Evolutionary conservation across 2,797 vertebrate genomes (phyloP).

Genomic region (Astyanax mexicanus): DNA sequence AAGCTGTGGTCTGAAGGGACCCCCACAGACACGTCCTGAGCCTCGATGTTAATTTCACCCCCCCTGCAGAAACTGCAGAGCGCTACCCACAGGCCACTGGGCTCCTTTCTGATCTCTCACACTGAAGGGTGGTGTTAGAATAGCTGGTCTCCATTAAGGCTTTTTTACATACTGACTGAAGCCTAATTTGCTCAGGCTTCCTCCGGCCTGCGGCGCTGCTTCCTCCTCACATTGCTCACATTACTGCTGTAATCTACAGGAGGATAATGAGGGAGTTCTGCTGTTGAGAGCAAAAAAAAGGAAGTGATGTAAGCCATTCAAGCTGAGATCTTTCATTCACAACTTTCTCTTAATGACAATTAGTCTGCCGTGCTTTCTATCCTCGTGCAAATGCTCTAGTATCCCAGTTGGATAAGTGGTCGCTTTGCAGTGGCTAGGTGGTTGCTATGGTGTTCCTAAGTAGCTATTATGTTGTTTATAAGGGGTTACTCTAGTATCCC

Average conservation of each 20-base stretch:
- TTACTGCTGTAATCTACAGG: constrained; percentile 44
- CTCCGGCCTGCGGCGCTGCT: constrained; percentile 36
- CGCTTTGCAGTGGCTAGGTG: no score
- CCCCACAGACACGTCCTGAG: not conserved
- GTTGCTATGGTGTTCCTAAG: no score
- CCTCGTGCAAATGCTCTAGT: not conserved
- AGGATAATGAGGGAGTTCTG: constrained; percentile 39
- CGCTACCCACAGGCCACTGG: constrained; percentile 55
- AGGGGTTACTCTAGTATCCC: no score
- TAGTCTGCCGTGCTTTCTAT: not conserved
- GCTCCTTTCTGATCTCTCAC: constrained; percentile 54
- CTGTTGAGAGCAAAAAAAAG: constrained; percentile 23
- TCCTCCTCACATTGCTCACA: constrained; percentile 29
- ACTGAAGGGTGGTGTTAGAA: constrained; percentile 58
- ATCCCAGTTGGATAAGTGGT: no score
- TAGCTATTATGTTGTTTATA: no score
- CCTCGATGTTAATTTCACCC: constrained; percentile 49
- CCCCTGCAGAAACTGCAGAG: constrained; percentile 52
- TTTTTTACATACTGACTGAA: constrained; percentile 46
- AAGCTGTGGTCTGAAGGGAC: constrained; percentile 13
- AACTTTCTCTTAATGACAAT: constrained; percentile 27
- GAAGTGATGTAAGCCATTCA: constrained; percentile 26
- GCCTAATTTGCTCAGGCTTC: constrained; percentile 57
- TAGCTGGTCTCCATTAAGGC: constrained; percentile 61
- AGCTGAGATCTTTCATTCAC: constrained; percentile 30